Percentiles rank a stretch among this genome's conserved stretches.
These are phyloP conservation scores for Corvus cornix DNA, from an alignment of 2,113 vertebrate species.

Conservation along the genomic window DNA sequence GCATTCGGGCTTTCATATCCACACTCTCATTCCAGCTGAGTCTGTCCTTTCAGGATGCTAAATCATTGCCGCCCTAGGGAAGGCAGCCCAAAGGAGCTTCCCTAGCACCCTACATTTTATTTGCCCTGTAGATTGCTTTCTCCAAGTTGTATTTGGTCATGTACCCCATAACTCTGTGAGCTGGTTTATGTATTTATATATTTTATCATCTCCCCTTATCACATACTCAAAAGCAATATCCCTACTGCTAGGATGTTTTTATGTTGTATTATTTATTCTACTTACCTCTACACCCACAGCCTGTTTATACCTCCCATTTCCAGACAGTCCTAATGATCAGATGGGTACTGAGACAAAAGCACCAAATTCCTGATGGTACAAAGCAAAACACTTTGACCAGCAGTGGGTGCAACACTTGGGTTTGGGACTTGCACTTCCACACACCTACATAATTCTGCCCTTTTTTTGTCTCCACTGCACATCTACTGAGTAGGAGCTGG, in stretches of 20 bases:
- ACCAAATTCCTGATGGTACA: background rate
- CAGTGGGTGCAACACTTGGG: background rate
- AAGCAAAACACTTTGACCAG: background rate
- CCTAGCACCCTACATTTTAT: background rate
- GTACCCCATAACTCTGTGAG: rapidly evolving
- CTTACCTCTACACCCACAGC: background rate
- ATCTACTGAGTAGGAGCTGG: background rate
- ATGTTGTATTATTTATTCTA: background rate
- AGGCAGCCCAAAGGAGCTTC: background rate
- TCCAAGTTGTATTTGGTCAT: background rate
- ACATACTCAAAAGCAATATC: background rate
- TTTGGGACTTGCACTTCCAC: background rate
- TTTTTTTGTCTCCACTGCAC: background rate
- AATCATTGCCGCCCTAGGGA: background rate
- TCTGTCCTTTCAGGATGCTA: background rate
- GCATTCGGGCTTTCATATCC: background rate
- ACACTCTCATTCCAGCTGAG: background rate
- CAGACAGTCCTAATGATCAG: background rate
- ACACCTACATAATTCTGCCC: background rate
- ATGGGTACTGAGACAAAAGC: background rate
- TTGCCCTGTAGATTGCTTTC: background rate
- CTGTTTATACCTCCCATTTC: rapidly evolving
- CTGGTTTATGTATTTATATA: background rate
- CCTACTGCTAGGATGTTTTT: background rate
- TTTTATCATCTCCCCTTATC: background rate